phyloP scores from a whole-genome alignment of 1,140 invertebrate species.

The Macrocentrus cingulum region DNA sequence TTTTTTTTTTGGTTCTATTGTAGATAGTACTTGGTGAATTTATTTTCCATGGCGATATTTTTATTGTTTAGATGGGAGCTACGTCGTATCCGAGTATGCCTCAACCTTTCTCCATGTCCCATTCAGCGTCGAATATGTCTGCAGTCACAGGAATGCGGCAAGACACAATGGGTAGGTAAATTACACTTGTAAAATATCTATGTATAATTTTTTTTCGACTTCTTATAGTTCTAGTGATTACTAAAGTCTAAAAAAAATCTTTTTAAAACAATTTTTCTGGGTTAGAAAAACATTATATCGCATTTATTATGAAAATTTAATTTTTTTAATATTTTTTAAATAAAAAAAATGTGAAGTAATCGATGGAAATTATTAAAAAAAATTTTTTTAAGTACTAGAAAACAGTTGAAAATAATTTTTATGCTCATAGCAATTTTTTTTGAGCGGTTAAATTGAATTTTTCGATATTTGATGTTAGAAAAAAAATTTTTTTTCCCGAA shows the following conservation, averaged over 20 bases:
- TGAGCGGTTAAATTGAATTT: too few species aligned
- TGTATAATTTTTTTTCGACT: too few species aligned
- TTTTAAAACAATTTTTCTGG: too few species aligned
- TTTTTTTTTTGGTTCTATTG: too few species aligned
- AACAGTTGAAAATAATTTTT: not conserved
- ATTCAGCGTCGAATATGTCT: slow-evolving; percentile 84
- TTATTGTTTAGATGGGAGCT: slow-evolving; percentile 78
- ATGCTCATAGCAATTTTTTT: not conserved
- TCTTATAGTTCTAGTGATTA: too few species aligned
- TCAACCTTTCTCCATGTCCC: slow-evolving; percentile 92
- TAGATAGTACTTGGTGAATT: too few species aligned
- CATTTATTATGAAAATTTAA: not conserved
- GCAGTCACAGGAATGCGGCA: slow-evolving; percentile 82
- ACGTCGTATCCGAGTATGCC: slow-evolving; percentile 89
- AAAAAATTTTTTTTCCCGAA: too few species aligned
- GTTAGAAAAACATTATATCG: not conserved
- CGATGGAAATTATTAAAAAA: too few species aligned
- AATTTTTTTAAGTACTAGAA: too few species aligned
- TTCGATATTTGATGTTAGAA: too few species aligned
- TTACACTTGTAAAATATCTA: too few species aligned
- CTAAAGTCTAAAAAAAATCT: too few species aligned
- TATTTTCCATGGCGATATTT: slow-evolving; percentile 31
- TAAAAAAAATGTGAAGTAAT: not conserved
- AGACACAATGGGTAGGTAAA: slow-evolving; percentile 88
- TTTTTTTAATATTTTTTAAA: not conserved